phyloP scores from a whole-genome alignment of 1,140 invertebrate species.

The Lepidurus packardi region DNA sequence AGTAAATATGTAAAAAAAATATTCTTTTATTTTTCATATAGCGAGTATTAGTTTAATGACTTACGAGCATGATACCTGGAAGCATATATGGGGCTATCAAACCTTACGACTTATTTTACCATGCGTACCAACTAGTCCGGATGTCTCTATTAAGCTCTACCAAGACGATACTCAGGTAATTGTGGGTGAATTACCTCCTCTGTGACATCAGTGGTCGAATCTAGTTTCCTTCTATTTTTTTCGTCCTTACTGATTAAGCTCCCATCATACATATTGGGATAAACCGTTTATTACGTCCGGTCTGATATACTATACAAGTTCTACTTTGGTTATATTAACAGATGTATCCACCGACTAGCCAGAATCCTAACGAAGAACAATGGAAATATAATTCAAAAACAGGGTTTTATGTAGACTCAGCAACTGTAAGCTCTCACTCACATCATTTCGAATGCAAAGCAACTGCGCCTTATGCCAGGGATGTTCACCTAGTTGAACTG shows the following conservation, averaged over 20 bases:
- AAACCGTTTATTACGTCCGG: too few relatives aligned
- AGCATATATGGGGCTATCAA: background rate
- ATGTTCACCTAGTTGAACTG: background rate
- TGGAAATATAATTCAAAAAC: background rate
- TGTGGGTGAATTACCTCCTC: background rate
- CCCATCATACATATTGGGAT: too few relatives aligned
- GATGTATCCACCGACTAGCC: background rate
- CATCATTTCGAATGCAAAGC: background rate
- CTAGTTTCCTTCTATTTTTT: too few relatives aligned
- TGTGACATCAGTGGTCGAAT: too few relatives aligned
- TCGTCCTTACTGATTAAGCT: too few relatives aligned
- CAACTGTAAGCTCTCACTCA: background rate
- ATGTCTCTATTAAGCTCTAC: background rate
- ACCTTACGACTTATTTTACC: slow-evolving; percentile 13
- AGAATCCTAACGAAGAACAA: background rate
- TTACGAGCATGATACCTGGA: background rate
- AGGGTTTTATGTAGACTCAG: background rate
- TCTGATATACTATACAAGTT: too few relatives aligned
- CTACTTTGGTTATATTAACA: background rate
- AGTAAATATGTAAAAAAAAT: too few relatives aligned
- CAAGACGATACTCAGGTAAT: background rate
- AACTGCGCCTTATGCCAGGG: background rate
- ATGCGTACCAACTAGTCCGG: slow-evolving; percentile 27
- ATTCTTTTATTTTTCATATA: background rate
- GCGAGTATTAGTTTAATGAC: background rate